Percentiles rank a stretch among this genome's conserved stretches.
Conservation (phyloP, 2,797 vertebrate species). For the Rhabdophis nuchalis region DNA sequence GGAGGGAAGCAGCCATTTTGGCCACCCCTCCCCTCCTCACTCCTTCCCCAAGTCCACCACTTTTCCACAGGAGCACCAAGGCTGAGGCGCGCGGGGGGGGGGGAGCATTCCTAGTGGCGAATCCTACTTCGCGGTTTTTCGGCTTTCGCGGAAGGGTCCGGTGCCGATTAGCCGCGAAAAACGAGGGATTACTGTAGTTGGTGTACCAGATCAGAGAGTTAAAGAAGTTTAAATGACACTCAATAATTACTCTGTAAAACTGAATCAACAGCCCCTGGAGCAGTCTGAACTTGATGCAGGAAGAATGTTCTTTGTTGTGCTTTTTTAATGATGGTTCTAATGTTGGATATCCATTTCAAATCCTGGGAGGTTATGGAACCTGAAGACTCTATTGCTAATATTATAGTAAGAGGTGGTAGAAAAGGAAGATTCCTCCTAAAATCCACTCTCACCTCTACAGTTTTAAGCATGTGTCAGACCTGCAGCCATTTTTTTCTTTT, state of each 20-base stretch:
- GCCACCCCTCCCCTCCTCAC: too few relatives aligned
- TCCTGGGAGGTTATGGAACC: neutral
- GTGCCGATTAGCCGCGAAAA: too few relatives aligned
- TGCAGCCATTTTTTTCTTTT: too few relatives aligned
- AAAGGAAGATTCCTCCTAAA: neutral
- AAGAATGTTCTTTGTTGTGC: neutral
- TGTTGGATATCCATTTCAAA: neutral
- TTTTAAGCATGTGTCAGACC: neutral
- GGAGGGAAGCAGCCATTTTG: too few relatives aligned
- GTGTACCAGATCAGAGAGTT: neutral
- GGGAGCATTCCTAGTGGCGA: too few relatives aligned
- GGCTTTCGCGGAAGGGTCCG: too few relatives aligned
- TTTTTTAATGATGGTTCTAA: neutral
- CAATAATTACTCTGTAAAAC: neutral
- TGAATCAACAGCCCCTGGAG: neutral
- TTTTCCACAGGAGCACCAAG: too few relatives aligned
- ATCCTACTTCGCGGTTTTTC: too few relatives aligned
- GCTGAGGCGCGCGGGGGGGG: too few relatives aligned
- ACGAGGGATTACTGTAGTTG: too few relatives aligned
- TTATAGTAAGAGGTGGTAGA: neutral
- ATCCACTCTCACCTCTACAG: neutral
- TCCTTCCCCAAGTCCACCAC: too few relatives aligned
- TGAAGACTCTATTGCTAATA: neutral
- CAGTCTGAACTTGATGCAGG: neutral
- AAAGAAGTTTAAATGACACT: neutral